phyloP scores from a whole-genome alignment of 2,113 vertebrate species.

The Aspiorhynchus laticeps region DNA sequence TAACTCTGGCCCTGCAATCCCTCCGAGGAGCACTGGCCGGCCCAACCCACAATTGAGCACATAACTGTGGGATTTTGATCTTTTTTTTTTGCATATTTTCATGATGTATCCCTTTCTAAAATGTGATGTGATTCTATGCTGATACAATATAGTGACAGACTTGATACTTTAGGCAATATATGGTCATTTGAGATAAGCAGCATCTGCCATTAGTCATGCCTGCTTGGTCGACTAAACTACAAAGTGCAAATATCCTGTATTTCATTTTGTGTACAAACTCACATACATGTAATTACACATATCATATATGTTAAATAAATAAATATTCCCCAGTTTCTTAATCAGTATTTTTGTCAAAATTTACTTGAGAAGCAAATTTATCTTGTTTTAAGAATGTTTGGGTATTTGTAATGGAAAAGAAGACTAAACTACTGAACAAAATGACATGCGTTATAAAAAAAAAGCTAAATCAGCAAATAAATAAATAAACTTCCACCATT shows the following conservation, averaged over 20 bases:
- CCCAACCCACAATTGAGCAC: conserved; percentile 30
- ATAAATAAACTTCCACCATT: too few relatives aligned
- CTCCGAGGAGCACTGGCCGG: conserved; percentile 64
- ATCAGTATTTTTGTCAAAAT: too few relatives aligned
- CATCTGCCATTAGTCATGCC: not conserved
- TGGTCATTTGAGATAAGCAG: not conserved
- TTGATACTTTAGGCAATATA: not conserved
- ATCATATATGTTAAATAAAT: too few relatives aligned
- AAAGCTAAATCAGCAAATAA: too few relatives aligned
- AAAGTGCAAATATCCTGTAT: not conserved
- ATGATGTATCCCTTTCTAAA: not conserved
- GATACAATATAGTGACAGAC: not conserved
- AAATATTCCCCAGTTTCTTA: too few relatives aligned
- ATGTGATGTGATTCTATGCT: not conserved
- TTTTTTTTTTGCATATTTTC: not conserved
- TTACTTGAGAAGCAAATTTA: too few relatives aligned
- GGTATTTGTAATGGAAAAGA: too few relatives aligned
- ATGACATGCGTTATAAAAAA: too few relatives aligned
- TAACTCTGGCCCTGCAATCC: conserved; percentile 64
- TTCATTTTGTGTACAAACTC: too few relatives aligned
- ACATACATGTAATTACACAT: too few relatives aligned
- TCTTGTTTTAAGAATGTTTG: too few relatives aligned
- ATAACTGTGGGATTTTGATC: not conserved
- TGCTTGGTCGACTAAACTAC: not conserved
- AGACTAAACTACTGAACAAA: too few relatives aligned